Evolutionary conservation across 1,140 invertebrate genomes (phyloP).

Genomic region (Ceratoteleas bidentatus): DNA sequence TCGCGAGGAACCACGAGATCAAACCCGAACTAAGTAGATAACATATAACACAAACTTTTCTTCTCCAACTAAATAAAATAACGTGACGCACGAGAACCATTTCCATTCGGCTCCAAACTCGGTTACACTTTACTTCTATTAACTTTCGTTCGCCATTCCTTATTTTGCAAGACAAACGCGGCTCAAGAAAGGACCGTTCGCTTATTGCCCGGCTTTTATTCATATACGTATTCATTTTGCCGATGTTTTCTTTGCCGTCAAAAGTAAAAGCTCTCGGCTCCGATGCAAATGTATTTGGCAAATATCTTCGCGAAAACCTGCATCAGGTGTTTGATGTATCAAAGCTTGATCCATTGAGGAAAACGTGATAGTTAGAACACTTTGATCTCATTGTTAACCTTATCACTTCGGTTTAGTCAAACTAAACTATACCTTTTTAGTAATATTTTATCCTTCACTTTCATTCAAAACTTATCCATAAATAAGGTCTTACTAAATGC

Average conservation of each 20-base stretch:
- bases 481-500: too few relatives aligned
- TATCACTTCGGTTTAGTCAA: too few relatives aligned
- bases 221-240: slow-evolving; percentile 30
- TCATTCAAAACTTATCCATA: too few relatives aligned
- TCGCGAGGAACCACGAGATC: too few relatives aligned
- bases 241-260: slow-evolving; percentile 10
- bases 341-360: too few relatives aligned
- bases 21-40: too few relatives aligned
- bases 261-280: not conserved
- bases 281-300: slow-evolving; percentile 1
- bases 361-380: too few relatives aligned
- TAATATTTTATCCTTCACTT: too few relatives aligned
- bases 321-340: too few relatives aligned
- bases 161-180: slow-evolving; percentile 29
- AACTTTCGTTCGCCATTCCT: slow-evolving; percentile 21
- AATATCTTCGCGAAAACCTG: not conserved
- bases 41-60: not conserved
- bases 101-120: slow-evolving; percentile 5
- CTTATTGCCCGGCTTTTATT: slow-evolving; percentile 24
- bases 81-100: slow-evolving; percentile 3
- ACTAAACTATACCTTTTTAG: too few relatives aligned
- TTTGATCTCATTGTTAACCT: too few relatives aligned
- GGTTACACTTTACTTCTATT: slow-evolving; percentile 29
- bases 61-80: slow-evolving; percentile 8
- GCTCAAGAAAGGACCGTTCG: slow-evolving; percentile 7